A percentile compares a stretch with the other conserved stretches of the same genome.
phyloP scores from a whole-genome alignment of 2,113 vertebrate species.

The Eurystomus gularis region DNA sequence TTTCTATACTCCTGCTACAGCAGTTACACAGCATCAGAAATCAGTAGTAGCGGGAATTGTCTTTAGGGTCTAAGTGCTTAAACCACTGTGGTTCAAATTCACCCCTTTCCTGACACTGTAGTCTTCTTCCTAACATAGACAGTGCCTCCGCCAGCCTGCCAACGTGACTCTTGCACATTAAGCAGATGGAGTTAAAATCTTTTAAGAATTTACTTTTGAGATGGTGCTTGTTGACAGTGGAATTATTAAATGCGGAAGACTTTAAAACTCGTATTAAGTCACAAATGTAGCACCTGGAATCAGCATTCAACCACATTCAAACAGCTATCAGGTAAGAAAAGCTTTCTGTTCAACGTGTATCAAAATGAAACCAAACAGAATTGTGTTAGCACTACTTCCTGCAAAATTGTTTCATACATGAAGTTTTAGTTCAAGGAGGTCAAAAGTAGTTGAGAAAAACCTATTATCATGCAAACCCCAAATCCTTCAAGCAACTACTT shows the following conservation, averaged over 20 bases:
- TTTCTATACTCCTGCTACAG: neutral
- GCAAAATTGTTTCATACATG: neutral
- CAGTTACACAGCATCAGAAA: neutral
- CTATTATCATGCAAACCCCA: neutral
- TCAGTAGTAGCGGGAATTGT: neutral
- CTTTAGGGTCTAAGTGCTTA: neutral
- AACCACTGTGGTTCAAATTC: neutral
- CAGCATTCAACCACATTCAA: neutral
- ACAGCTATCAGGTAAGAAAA: neutral
- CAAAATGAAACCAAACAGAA: too few species aligned
- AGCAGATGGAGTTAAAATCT: neutral
- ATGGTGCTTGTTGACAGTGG: neutral
- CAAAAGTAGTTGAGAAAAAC: neutral
- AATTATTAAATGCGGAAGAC: neutral
- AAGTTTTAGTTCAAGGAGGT: neutral
- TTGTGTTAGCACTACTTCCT: neutral
- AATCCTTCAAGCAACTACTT: neutral
- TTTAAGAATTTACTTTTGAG: neutral
- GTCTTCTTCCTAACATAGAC: neutral
- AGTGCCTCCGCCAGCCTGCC: neutral
- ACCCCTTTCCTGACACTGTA: neutral
- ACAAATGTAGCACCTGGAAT: neutral
- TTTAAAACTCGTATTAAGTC: neutral
- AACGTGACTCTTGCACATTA: fast-evolving
- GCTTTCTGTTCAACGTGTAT: neutral